A percentile compares a stretch with the other conserved stretches of the same genome.
These are phyloP conservation scores for Sminthurides bifidus DNA, from an alignment of 1,140 invertebrate genomes.

Conservation along the genomic window DNA sequence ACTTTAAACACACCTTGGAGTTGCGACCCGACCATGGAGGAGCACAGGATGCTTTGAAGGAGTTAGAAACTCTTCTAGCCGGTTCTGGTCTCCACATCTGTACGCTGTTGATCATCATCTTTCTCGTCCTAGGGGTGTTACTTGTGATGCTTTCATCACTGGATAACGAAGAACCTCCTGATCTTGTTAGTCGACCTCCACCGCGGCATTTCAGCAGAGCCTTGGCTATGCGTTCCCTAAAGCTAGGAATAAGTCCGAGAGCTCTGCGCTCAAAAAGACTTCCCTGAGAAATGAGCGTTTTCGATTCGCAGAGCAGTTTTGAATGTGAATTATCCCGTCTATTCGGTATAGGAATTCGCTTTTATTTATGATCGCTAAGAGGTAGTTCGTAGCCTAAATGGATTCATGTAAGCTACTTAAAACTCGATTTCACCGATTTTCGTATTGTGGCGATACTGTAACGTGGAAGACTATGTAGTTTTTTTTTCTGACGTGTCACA, in stretches of 20 bases:
- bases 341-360: too few species aligned
- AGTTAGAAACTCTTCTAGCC: slow-evolving; percentile 59
- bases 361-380: too few species aligned
- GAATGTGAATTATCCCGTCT: too few species aligned
- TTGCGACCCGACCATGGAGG: slow-evolving; percentile 67
- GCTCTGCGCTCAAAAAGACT: slow-evolving; percentile 34
- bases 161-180: slow-evolving; percentile 46
- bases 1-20: slow-evolving; percentile 57
- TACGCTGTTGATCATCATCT: slow-evolving; percentile 71
- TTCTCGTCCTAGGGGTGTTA: slow-evolving; percentile 64
- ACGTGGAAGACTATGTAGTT: too few species aligned
- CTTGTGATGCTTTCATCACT: slow-evolving; percentile 64
- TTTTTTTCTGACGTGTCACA: too few species aligned
- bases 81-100: slow-evolving; percentile 58
- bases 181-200: slow-evolving; percentile 50
- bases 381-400: too few species aligned
- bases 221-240: slow-evolving; percentile 56
- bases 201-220: slow-evolving; percentile 69
- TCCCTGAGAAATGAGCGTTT: slow-evolving; percentile 24
- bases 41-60: slow-evolving; percentile 59
- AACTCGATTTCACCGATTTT: too few species aligned
- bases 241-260: slow-evolving; percentile 40
- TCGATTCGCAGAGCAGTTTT: too few species aligned
- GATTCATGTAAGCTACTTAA: too few species aligned
- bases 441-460: too few species aligned